Evolutionary conservation across 2,888 invertebrate species (phyloP).

Genomic region (Ophioninae sp.): DNA sequence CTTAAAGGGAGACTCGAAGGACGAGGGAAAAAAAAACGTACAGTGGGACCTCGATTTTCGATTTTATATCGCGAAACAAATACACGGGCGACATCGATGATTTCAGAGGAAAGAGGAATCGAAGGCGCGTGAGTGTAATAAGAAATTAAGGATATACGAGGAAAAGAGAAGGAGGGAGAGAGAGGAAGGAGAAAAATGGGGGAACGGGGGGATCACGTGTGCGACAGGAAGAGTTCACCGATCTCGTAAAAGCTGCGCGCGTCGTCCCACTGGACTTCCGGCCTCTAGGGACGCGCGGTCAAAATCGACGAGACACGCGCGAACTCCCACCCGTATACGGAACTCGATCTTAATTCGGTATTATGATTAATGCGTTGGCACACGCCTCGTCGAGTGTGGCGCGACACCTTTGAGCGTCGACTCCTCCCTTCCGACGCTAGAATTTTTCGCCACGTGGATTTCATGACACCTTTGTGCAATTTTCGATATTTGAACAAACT

Average conservation of each 20-base stretch:
- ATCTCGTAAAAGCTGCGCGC: conserved; percentile 62
- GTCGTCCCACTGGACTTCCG: conserved; percentile 64
- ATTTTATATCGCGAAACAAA: no score
- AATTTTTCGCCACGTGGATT: background rate
- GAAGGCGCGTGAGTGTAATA: no score
- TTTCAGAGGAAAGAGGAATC: background rate
- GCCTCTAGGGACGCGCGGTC: conserved; percentile 42
- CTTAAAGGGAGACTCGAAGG: conserved; percentile 24
- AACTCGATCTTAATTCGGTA: conserved; percentile 29
- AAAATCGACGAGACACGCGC: conserved; percentile 27
- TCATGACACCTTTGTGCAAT: no score
- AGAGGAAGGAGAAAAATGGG: conserved; percentile 45
- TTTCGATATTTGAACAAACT: no score
- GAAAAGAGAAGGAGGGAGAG: background rate
- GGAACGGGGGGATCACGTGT: conserved; percentile 64
- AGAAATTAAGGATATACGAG: conserved; percentile 11
- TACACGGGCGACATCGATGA: background rate
- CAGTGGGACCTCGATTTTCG: no score
- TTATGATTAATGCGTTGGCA: background rate
- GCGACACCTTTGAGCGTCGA: background rate
- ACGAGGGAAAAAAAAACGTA: conserved; percentile 16
- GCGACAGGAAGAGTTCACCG: conserved; percentile 72
- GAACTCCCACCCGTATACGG: conserved; percentile 22
- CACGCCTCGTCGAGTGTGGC: background rate
- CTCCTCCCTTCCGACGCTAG: background rate